Base-by-base conservation (phyloP, 2,797 vertebrate genomes). In the Parauchenoglanis punctatus region DNA sequence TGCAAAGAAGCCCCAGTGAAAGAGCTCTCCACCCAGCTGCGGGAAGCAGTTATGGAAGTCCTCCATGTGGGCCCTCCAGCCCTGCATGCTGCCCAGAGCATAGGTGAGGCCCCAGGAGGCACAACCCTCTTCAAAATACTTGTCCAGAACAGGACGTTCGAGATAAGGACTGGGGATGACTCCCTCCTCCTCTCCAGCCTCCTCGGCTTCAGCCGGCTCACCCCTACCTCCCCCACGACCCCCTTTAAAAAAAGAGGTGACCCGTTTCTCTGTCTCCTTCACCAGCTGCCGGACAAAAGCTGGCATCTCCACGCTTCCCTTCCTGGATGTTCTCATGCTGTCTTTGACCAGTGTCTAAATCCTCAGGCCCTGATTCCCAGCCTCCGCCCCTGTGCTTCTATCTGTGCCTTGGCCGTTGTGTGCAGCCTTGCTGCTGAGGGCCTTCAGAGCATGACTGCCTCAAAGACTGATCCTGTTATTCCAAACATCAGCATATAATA, bases 41-140 rank as follows among this genome's bases (percentile, higher is more conserved):
- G 95, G 96, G 61, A 94, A 93, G 68, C 95, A 96, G 91, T 96
- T 96, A 61, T 97, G 97, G 77, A 96, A 96, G 89, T 97, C 96
- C 91, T 97, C 97, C 96, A 96, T 96, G 91, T 93, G 95, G 86
- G 95, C 94, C 91, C 96, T 94, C 96, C 96, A 97, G 81, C 96
- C 96, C 87, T 97, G 96, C 95, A 96, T 96, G 77, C 96, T 94
- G 17, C 94, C 96, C 86, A 96, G 93, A 76, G 95, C 95, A 3
- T 96, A 97, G 85, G 90, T 93, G 88, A 95, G 91, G 67, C 93
- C 91, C 94, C 93, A 92, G 58, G 93, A 89, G 68, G 94, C 89
- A 8, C 95, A 94, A 52, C 96, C 94, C 89, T 96, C 93, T 93
- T 94, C 94, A 18, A 92, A 93, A 0, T 96, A 92, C 91, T 97